These are phyloP conservation scores for Trichomalopsis sarcophagae DNA, from an alignment of 1,140 invertebrate genomes.

Conservation along the genomic window DNA sequence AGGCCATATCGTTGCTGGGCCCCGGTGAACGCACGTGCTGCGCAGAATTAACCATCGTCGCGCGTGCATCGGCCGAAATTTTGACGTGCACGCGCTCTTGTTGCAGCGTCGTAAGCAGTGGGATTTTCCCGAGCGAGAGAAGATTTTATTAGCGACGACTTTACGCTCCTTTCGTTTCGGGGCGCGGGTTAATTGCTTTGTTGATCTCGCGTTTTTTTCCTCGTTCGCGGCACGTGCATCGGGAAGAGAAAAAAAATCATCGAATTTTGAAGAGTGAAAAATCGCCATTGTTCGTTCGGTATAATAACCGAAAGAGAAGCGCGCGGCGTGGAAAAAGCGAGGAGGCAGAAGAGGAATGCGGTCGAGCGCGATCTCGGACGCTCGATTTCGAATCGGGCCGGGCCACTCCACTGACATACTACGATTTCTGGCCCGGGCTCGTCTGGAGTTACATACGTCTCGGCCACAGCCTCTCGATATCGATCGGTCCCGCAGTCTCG, in stretches of 20 bases:
- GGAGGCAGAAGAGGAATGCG: slow-evolving; percentile 26
- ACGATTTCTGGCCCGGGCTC: background rate
- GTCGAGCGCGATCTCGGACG: slow-evolving; percentile 32
- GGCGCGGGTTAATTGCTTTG: too few relatives aligned
- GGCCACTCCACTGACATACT: slow-evolving; percentile 48
- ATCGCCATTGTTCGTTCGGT: too few relatives aligned
- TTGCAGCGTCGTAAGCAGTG: too few relatives aligned
- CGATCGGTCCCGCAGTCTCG: background rate
- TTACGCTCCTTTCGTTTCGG: too few relatives aligned
- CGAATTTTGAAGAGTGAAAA: too few relatives aligned
- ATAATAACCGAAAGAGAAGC: background rate
- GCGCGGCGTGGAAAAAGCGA: slow-evolving; percentile 3
- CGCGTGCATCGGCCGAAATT: background rate
- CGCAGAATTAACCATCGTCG: background rate
- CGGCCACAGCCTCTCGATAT: background rate
- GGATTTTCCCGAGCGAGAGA: too few relatives aligned
- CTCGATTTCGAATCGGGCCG: slow-evolving; percentile 40
- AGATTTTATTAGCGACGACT: too few relatives aligned
- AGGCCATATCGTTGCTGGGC: slow-evolving; percentile 16
- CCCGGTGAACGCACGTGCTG: too few relatives aligned
- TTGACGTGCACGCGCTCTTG: too few relatives aligned
- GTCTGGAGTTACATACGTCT: background rate
- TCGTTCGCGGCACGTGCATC: too few relatives aligned
- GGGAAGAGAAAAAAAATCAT: too few relatives aligned
- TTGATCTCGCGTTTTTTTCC: too few relatives aligned